These are phyloP conservation scores for Napeogenes sylphis DNA, from an alignment of 2,888 invertebrate species.

Conservation along the genomic window DNA sequence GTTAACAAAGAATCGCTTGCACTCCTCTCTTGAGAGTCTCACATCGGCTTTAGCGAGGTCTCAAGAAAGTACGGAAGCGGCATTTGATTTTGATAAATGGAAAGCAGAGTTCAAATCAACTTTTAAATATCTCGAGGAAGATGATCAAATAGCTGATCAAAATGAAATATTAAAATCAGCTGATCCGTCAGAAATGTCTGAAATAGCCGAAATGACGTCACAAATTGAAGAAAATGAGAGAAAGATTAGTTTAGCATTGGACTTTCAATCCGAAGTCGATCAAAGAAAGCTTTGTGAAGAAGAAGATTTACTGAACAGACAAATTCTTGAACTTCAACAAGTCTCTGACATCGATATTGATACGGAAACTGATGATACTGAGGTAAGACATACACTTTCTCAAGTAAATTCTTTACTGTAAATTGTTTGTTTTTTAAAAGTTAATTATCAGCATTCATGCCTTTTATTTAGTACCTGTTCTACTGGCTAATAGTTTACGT, in stretches of 20 bases:
- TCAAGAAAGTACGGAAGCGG: slow-evolving; percentile 64
- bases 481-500: no score
- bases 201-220: slow-evolving; percentile 73
- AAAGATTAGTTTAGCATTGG: slow-evolving; percentile 79
- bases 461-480: no score
- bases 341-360: slow-evolving; percentile 86
- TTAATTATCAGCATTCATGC: no score
- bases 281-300: slow-evolving; percentile 85
- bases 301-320: slow-evolving; percentile 85
- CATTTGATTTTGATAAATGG: slow-evolving; percentile 71
- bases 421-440: no score
- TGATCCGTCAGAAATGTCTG: slow-evolving; percentile 71
- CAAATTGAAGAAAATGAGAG: slow-evolving; percentile 75
- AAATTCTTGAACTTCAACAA: slow-evolving; percentile 85
- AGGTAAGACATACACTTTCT: slow-evolving; percentile 48
- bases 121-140: slow-evolving; percentile 66
- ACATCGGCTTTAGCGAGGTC: slow-evolving; percentile 64
- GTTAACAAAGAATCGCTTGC: slow-evolving; percentile 61
- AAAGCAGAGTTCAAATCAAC: slow-evolving; percentile 64
- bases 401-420: no score
- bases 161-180: slow-evolving; percentile 64
- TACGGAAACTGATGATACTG: slow-evolving; percentile 89
- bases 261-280: slow-evolving; percentile 84
- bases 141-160: slow-evolving; percentile 62
- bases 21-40: slow-evolving; percentile 68